phyloP scores from a whole-genome alignment of 1,140 invertebrate genomes.

The Drosophila rhopaloa region DNA sequence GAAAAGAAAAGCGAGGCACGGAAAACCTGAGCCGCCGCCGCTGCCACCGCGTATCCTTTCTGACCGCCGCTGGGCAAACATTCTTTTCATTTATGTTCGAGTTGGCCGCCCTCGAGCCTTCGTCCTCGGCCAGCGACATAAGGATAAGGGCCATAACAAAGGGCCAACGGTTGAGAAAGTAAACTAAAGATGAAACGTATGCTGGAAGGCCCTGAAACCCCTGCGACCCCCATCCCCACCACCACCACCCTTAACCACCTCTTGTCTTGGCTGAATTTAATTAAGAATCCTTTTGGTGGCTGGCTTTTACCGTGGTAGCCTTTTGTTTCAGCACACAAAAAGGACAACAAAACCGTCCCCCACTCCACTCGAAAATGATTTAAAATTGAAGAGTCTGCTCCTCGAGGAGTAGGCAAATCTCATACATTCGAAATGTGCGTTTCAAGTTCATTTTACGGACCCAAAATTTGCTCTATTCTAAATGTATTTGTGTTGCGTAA shows the following conservation, averaged over 20 bases:
- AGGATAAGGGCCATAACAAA: constrained; percentile 69
- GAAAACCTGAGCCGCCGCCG: constrained; percentile 35
- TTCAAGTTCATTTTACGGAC: constrained; percentile 30
- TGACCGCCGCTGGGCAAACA: constrained; percentile 72
- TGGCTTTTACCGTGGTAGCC: constrained; percentile 48
- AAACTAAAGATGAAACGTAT: constrained; percentile 54
- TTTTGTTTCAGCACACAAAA: constrained; percentile 63
- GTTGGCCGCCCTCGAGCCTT: constrained; percentile 44
- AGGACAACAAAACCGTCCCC: constrained; percentile 55
- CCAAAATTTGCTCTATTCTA: constrained; percentile 42
- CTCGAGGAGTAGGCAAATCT: constrained; percentile 20
- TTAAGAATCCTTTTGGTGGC: constrained; percentile 74
- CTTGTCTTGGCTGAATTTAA: constrained; percentile 73
- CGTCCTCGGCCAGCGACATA: constrained; percentile 42
- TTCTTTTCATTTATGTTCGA: constrained; percentile 62
- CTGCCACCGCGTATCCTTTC: constrained; percentile 53
- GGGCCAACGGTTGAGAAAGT: constrained; percentile 50
- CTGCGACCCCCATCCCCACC: constrained; percentile 2
- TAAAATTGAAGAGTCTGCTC: constrained; percentile 36
- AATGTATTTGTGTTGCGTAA: constrained; percentile 43
- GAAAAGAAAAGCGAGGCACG: constrained; percentile 25
- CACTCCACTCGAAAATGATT: constrained; percentile 49
- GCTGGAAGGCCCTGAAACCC: constrained; percentile 16
- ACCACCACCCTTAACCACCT: constrained; percentile 30
- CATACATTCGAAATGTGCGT: constrained; percentile 52